A percentile compares a stretch with the other conserved stretches of the same genome.
Evolutionary conservation across 2,113 vertebrate genomes (phyloP).

Genomic region (Oreotragus oreotragus): DNA sequence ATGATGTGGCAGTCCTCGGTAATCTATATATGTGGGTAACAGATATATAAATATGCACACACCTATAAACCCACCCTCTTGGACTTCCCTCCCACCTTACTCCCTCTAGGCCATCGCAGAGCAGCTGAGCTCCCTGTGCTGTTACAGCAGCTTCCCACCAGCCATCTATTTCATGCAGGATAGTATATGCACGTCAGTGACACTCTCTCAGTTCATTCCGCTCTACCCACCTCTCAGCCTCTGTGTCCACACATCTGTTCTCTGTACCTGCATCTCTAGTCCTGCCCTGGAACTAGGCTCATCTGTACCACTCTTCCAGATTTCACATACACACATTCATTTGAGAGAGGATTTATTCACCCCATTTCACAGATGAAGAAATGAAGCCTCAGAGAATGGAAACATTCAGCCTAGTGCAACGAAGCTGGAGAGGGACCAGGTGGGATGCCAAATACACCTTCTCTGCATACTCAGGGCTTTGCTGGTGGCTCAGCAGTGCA

Average conservation of each 20-base stretch:
- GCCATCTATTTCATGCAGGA: rapidly evolving
- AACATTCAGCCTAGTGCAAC: not conserved
- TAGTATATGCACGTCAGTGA: not conserved
- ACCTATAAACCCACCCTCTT: not conserved
- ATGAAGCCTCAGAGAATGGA: not conserved
- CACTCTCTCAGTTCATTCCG: not conserved
- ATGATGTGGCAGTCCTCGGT: not conserved
- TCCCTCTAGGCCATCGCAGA: not conserved
- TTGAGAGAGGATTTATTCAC: not conserved
- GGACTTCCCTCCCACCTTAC: not conserved
- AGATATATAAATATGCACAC: not conserved
- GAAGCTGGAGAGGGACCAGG: not conserved
- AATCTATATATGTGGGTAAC: not conserved
- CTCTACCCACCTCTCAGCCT: not conserved
- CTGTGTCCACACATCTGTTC: not conserved
- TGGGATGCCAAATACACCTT: not conserved
- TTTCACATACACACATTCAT: not conserved
- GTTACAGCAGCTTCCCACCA: not conserved
- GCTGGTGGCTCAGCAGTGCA: not conserved
- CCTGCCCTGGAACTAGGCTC: not conserved
- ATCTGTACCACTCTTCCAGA: not conserved
- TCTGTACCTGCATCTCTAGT: not conserved
- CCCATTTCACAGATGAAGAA: not conserved
- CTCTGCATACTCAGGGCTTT: not conserved
- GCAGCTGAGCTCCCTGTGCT: not conserved